Evolutionary conservation across 2,797 vertebrate species (phyloP).

Genomic region (Echeneis naucrates): DNA sequence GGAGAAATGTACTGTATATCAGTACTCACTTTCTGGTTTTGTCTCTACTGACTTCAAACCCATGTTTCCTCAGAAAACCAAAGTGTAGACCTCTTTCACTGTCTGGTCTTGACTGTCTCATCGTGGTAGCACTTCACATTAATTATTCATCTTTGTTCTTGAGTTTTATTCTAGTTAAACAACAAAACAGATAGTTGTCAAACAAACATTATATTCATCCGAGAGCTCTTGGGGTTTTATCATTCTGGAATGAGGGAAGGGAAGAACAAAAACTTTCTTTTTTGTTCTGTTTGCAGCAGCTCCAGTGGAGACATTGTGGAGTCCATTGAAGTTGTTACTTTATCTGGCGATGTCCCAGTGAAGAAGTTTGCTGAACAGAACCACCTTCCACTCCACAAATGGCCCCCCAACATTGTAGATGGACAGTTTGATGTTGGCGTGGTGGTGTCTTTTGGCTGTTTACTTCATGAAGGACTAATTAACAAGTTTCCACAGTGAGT

Average conservation of each 20-base stretch:
- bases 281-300: constrained; percentile 56
- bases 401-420: constrained; percentile 84
- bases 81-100: too few relatives aligned
- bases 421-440: constrained; percentile 92
- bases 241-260: neutral
- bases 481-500: constrained; percentile 92
- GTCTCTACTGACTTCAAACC: too few relatives aligned
- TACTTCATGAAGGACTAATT: constrained; percentile 90
- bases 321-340: constrained; percentile 90
- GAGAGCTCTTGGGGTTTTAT: neutral
- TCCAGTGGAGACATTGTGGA: constrained; percentile 76
- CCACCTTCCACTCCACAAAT: constrained; percentile 85
- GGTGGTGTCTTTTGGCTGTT: constrained; percentile 94
- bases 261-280: neutral
- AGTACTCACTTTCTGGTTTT: too few relatives aligned
- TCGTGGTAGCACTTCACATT: too few relatives aligned
- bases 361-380: constrained; percentile 85
- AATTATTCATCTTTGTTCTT: neutral
- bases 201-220: neutral
- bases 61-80: too few relatives aligned
- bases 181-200: neutral
- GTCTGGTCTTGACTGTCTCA: too few relatives aligned
- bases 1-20: too few relatives aligned
- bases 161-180: neutral
- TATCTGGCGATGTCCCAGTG: constrained; percentile 86